These are phyloP conservation scores for Numenius phaeopus DNA, from an alignment of 2,797 vertebrate species.

Conservation along the genomic window DNA sequence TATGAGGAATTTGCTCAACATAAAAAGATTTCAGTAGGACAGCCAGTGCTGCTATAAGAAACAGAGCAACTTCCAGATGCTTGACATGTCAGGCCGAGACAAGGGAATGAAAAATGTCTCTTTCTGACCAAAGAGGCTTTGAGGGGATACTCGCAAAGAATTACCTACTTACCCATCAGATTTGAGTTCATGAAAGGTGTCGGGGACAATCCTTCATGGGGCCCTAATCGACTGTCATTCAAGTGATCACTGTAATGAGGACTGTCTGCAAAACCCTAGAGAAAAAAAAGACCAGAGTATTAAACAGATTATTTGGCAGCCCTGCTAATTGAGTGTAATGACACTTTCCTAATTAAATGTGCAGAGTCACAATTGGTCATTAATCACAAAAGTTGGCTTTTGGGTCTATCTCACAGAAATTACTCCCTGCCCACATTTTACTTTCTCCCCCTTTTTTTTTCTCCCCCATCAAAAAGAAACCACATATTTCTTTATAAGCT, in stretches of 20 bases:
- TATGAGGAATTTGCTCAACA: background rate
- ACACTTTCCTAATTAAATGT: conserved; percentile 86
- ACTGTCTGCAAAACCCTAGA: conserved; percentile 95
- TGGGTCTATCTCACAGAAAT: conserved; percentile 37
- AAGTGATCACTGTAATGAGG: conserved; percentile 98
- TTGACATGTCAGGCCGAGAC: conserved; percentile 73
- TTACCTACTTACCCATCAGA: conserved; percentile 98
- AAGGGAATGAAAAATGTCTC: conserved; percentile 71
- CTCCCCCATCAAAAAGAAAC: background rate
- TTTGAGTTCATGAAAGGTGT: conserved; percentile 98
- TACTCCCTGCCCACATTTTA: background rate
- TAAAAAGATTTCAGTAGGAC: background rate
- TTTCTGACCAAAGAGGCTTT: conserved; percentile 80
- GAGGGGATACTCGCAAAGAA: conserved; percentile 80
- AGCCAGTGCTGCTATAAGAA: conserved; percentile 62
- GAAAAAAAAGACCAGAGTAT: conserved; percentile 89
- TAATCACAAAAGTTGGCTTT: conserved; percentile 76
- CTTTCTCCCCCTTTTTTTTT: background rate
- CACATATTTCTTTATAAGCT: background rate
- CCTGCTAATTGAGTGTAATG: conserved; percentile 87
- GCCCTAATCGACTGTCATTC: conserved; percentile 99
- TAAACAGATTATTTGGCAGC: conserved; percentile 89
- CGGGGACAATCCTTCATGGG: conserved; percentile 97
- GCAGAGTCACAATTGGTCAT: conserved; percentile 80
- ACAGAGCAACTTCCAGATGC: conserved; percentile 75